Evolutionary conservation across 2,113 vertebrate species (phyloP).

Genomic region (Sylvia atricapilla): DNA sequence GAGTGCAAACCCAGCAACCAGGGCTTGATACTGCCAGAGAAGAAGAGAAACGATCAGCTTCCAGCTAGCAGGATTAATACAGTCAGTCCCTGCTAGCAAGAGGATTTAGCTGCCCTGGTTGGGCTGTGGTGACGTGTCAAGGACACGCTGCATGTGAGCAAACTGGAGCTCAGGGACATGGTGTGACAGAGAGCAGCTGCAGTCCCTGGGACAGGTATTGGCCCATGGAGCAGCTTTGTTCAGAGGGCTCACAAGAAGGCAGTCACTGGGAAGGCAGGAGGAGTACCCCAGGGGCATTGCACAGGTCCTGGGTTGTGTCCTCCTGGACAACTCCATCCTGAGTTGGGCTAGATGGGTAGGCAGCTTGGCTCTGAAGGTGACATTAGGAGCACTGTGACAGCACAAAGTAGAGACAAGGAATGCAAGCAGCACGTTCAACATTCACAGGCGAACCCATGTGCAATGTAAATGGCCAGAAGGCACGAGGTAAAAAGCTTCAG

Average conservation of each 20-base stretch:
- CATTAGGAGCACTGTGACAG: neutral
- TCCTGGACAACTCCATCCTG: neutral
- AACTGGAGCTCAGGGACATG: neutral
- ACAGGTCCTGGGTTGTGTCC: neutral
- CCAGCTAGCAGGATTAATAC: neutral
- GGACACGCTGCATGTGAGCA: accelerated
- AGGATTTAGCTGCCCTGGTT: neutral
- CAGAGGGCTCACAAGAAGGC: neutral
- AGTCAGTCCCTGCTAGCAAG: neutral
- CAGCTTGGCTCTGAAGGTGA: neutral
- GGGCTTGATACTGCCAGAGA: neutral
- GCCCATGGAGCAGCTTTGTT: neutral
- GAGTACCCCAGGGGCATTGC: neutral
- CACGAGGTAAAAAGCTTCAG: neutral
- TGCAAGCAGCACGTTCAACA: neutral
- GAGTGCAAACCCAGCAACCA: neutral
- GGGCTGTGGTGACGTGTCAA: neutral
- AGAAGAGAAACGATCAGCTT: neutral
- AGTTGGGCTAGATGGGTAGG: neutral
- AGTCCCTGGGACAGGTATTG: accelerated
- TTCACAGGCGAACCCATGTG: neutral
- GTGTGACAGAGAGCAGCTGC: neutral
- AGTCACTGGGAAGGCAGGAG: neutral
- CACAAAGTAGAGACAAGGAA: accelerated
- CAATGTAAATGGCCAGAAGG: neutral